phyloP scores from a whole-genome alignment of 2,888 invertebrate genomes.

The Caenorhabditis virilis region DNA sequence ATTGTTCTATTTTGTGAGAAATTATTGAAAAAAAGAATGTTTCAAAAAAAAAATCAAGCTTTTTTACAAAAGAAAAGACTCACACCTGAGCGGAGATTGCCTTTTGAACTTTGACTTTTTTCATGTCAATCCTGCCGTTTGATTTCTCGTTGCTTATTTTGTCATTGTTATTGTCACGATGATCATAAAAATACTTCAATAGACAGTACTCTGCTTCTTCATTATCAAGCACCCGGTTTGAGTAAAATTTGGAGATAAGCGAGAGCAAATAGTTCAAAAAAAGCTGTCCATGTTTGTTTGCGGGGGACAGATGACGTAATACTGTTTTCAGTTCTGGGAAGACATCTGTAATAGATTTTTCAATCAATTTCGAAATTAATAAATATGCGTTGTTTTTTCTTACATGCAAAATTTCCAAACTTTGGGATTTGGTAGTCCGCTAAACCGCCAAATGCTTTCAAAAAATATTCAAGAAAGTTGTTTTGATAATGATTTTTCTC shows the following conservation, averaged over 20 bases:
- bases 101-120: conserved; percentile 33
- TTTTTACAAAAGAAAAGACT: conserved; percentile 11
- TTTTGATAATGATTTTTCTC: conserved; percentile 28
- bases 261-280: conserved; percentile 24
- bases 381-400: no score
- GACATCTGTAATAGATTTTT: conserved; percentile 14
- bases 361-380: background rate
- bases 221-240: background rate
- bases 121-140: conserved; percentile 34
- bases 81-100: conserved; percentile 33
- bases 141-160: conserved; percentile 12
- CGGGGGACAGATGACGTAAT: background rate
- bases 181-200: conserved; percentile 22
- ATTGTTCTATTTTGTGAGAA: no score
- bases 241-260: conserved; percentile 13
- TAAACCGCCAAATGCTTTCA: conserved; percentile 31
- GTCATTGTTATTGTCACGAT: conserved; percentile 10
- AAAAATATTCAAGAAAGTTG: conserved; percentile 21
- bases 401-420: conserved; percentile 29
- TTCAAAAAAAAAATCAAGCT: background rate
- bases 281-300: conserved; percentile 8
- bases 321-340: conserved; percentile 16
- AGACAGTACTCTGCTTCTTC: conserved; percentile 16
- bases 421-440: conserved; percentile 14
- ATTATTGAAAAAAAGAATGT: background rate